Percentiles rank a stretch among this genome's conserved stretches.
These are phyloP conservation scores for Borostomias antarcticus DNA, from an alignment of 2,797 vertebrate genomes.

Conservation along the genomic window DNA sequence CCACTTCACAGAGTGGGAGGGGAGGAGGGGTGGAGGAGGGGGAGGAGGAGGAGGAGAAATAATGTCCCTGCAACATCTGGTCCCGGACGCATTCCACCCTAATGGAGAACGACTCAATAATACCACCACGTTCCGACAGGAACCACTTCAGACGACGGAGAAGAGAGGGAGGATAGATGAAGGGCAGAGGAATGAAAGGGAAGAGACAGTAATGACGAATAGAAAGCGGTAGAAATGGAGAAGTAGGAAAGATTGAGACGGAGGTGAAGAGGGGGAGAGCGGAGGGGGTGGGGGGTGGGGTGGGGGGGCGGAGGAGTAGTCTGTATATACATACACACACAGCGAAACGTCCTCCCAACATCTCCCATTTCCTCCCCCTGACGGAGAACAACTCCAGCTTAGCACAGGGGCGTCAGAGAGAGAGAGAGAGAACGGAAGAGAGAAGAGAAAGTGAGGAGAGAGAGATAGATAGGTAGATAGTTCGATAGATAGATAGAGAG, in stretches of 20 bases:
- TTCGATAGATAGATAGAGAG: no score
- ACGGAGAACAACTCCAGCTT: constrained; percentile 69
- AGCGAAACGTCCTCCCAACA: constrained; percentile 69
- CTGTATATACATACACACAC: no score
- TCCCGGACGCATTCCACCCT: constrained; percentile 65
- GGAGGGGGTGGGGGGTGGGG: constrained; percentile 17
- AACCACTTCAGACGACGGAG: constrained; percentile 45
- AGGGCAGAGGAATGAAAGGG: background rate
- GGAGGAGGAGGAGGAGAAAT: constrained; percentile 34
- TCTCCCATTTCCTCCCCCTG: constrained; percentile 69
- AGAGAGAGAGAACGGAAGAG: no score
- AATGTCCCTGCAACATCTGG: constrained; percentile 77
- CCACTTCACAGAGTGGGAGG: constrained; percentile 75
- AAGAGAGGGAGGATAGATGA: constrained; percentile 22
- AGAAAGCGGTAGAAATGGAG: constrained; percentile 8
- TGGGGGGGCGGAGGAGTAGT: constrained; percentile 20
- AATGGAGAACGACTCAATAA: constrained; percentile 72
- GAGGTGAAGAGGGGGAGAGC: constrained; percentile 39
- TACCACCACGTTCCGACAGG: constrained; percentile 54
- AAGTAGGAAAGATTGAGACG: background rate
- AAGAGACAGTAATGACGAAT: constrained; percentile 22
- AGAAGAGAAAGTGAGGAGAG: no score
- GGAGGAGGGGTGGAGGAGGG: constrained; percentile 57
- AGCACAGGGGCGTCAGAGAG: constrained; percentile 55
- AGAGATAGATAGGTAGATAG: no score